A percentile compares a stretch with the other conserved stretches of the same genome.
These are phyloP conservation scores for Gulo gulo DNA, from an alignment of 2,113 vertebrate genomes.

Conservation along the genomic window DNA sequence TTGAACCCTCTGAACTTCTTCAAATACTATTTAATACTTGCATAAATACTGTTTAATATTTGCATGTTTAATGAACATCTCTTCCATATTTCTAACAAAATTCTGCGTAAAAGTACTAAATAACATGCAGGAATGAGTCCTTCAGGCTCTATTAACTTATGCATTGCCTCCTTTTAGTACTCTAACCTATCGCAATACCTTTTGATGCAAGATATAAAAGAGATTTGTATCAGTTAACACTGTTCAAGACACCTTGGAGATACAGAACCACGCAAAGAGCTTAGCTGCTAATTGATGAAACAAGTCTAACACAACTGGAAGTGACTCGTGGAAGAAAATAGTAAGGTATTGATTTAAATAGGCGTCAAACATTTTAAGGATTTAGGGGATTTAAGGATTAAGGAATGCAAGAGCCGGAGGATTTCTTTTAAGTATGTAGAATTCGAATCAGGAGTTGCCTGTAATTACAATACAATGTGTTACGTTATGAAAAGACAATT, in stretches of 20 bases:
- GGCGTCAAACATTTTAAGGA: not conserved
- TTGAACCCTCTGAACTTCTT: not conserved
- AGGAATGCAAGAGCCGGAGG: fast-evolving
- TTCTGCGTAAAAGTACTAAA: not conserved
- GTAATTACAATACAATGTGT: not conserved
- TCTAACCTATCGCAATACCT: not conserved
- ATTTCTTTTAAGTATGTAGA: not conserved
- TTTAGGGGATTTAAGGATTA: not conserved
- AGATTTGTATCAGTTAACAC: not conserved
- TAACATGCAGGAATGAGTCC: not conserved
- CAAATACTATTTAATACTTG: not conserved
- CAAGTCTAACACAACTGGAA: not conserved
- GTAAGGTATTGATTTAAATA: not conserved
- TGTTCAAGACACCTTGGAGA: not conserved
- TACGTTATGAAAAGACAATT: not conserved
- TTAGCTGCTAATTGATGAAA: not conserved
- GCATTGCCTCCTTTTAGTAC: not conserved
- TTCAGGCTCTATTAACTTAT: not conserved
- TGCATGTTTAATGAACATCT: not conserved
- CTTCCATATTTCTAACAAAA: not conserved
- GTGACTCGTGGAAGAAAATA: not conserved
- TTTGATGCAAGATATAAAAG: not conserved
- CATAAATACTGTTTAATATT: not conserved
- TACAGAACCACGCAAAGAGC: not conserved
- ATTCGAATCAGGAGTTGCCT: not conserved